phyloP scores from a whole-genome alignment of 1,140 invertebrate genomes.

The Bombus waltoni region DNA sequence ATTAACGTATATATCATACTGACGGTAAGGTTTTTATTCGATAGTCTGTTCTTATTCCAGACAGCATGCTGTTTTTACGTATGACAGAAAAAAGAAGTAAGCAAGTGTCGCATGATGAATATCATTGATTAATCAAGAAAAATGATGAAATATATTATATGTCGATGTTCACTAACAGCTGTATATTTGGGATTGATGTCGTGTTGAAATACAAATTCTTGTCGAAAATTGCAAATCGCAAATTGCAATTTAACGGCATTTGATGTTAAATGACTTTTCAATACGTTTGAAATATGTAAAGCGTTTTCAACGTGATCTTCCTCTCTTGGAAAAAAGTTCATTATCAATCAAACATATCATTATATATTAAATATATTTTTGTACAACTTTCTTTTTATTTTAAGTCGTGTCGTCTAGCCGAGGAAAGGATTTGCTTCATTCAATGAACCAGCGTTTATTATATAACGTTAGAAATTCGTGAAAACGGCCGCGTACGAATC shows the following conservation, averaged over 20 bases:
- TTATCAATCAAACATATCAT: too few species aligned
- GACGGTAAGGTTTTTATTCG: slow-evolving; percentile 65
- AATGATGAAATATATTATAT: too few species aligned
- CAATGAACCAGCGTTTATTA: not conserved
- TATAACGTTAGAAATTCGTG: not conserved
- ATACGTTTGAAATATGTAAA: not conserved
- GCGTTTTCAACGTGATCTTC: not conserved
- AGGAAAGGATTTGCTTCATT: not conserved
- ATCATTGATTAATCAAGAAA: not conserved
- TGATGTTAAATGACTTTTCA: not conserved
- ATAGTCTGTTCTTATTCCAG: slow-evolving; percentile 40
- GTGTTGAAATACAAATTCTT: not conserved
- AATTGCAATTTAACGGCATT: not conserved
- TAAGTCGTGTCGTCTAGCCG: too few species aligned
- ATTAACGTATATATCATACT: slow-evolving; percentile 25
- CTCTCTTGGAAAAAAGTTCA: too few species aligned
- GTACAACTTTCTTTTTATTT: not conserved
- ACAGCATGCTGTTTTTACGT: slow-evolving; percentile 58
- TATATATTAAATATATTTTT: not conserved
- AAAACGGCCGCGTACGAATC: slow-evolving; percentile 11
- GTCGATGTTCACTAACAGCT: not conserved
- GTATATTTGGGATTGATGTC: not conserved
- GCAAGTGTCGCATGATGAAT: slow-evolving; percentile 38
- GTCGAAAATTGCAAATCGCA: too few species aligned
- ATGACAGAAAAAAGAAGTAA: slow-evolving; percentile 1